phyloP scores from a whole-genome alignment of 2,797 vertebrate genomes.

The Gastrophryne carolinensis region DNA sequence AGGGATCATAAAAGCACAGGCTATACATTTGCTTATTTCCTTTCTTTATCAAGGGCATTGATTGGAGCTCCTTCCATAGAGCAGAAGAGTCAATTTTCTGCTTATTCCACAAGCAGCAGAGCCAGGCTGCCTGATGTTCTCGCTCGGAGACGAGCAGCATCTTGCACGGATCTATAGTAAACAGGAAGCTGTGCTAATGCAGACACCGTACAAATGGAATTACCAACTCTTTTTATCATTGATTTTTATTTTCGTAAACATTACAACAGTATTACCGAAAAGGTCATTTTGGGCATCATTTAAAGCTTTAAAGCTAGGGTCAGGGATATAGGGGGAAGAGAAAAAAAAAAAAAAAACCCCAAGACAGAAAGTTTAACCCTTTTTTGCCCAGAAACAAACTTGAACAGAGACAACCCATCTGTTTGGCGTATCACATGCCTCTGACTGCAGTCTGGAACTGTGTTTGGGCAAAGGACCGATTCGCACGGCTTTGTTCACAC shows the following conservation, averaged over 20 bases:
- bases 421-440: conserved; percentile 67
- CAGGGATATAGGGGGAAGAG: too few species aligned
- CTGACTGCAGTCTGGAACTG: conserved; percentile 67
- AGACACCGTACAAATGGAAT: conserved; percentile 14
- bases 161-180: conserved; percentile 21
- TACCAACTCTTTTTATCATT: not conserved
- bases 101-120: not conserved
- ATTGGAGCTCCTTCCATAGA: not conserved
- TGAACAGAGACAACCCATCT: conserved; percentile 65
- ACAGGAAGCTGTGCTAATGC: conserved; percentile 17
- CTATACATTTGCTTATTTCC: too few species aligned
- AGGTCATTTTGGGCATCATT: conserved; percentile 1
- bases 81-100: not conserved
- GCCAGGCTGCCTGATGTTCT: not conserved
- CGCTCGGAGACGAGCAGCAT: not conserved
- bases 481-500: conserved; percentile 70
- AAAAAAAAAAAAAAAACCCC: not conserved
- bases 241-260: not conserved
- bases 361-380: not conserved
- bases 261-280: not conserved
- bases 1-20: too few species aligned
- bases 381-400: not conserved
- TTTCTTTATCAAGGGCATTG: not conserved
- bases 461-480: conserved; percentile 68
- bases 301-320: not conserved